Conservation (phyloP, 2,888 invertebrate genomes). For the Aporophyla nigra region DNA sequence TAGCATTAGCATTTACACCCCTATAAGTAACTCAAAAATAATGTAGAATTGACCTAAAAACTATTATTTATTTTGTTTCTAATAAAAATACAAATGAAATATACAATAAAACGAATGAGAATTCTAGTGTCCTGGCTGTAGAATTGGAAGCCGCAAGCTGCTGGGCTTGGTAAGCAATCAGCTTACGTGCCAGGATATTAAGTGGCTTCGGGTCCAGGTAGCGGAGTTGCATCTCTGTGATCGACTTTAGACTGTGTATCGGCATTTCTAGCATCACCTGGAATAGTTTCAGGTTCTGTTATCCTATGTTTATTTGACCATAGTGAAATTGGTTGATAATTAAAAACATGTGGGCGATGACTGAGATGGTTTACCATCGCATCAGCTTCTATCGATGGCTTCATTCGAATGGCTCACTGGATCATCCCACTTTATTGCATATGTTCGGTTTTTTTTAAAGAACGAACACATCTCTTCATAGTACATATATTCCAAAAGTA, state of each 20-base stretch:
- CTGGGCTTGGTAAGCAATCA: constrained; percentile 73
- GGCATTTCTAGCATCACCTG: constrained; percentile 84
- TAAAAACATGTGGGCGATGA: too few species aligned
- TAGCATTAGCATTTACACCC: background rate
- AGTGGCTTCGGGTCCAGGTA: constrained; percentile 77
- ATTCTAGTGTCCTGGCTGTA: background rate
- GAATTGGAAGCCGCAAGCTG: constrained; percentile 8
- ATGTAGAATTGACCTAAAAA: background rate
- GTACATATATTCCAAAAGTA: too few species aligned
- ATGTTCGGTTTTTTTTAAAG: too few species aligned
- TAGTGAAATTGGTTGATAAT: background rate
- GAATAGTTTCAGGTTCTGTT: background rate
- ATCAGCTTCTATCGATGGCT: background rate
- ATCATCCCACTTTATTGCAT: background rate
- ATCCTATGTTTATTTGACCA: background rate
- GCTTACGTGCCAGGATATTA: constrained; percentile 80
- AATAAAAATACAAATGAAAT: constrained; percentile 19
- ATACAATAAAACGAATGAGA: background rate
- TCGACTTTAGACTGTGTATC: constrained; percentile 72
- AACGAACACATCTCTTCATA: too few species aligned
- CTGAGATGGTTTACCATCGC: background rate
- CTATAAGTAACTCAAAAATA: background rate
- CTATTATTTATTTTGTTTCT: constrained; percentile 15
- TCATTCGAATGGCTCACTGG: background rate
- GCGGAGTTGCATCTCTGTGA: constrained; percentile 79